These are phyloP conservation scores for Cichladusa arquata DNA, from an alignment of 2,113 vertebrate genomes.

Conservation along the genomic window DNA sequence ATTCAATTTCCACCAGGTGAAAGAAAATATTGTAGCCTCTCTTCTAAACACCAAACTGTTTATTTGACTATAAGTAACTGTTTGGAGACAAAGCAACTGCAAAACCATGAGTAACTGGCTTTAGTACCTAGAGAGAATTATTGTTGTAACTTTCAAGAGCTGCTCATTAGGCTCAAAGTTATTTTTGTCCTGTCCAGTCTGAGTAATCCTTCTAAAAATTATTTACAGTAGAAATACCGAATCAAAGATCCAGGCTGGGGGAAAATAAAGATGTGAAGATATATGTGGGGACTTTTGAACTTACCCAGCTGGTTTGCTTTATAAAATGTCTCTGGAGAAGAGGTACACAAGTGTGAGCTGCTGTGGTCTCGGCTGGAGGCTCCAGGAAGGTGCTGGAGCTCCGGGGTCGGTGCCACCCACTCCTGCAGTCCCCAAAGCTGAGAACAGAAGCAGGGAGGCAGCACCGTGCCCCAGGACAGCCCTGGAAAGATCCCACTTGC, in stretches of 20 bases:
- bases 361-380: neutral
- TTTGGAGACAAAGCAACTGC: conserved; percentile 44
- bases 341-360: neutral
- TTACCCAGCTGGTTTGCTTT: neutral
- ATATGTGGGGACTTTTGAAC: neutral
- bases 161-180: conserved; percentile 40
- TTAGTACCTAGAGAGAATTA: conserved; percentile 29
- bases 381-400: neutral
- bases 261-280: neutral
- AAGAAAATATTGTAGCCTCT: conserved; percentile 21
- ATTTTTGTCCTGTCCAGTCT: neutral
- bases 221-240: conserved; percentile 10
- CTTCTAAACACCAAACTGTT: conserved; percentile 29
- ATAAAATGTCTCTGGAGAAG: neutral
- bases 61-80: conserved; percentile 45
- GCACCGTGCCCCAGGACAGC: neutral
- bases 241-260: neutral
- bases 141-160: conserved; percentile 11
- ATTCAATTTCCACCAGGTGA: conserved; percentile 41
- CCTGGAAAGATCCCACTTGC: neutral
- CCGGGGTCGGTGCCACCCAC: neutral
- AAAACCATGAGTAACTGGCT: conserved; percentile 7
- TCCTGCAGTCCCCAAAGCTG: neutral
- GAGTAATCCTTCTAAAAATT: conserved; percentile 2
- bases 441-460: neutral